Conservation (phyloP, 1,140 invertebrate species). For the Leguminivora glycinivorella region DNA sequence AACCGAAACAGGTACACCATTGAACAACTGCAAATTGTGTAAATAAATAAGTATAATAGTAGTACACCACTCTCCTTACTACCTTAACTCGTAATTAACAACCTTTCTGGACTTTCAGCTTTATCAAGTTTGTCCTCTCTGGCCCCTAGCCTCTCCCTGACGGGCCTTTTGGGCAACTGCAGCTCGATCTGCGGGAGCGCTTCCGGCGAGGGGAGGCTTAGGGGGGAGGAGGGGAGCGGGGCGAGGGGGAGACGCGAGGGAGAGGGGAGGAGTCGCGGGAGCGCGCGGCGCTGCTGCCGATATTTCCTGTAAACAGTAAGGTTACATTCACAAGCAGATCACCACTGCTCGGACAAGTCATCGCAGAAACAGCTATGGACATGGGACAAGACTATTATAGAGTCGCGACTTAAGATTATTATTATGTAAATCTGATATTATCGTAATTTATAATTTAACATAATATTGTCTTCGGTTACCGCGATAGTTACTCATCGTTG, state of each 20-base stretch:
- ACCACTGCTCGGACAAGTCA: too few relatives aligned
- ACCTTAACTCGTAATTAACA: constrained; percentile 66
- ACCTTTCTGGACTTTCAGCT: constrained; percentile 68
- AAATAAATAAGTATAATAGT: constrained; percentile 15
- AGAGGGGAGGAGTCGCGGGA: constrained; percentile 51
- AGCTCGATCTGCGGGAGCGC: constrained; percentile 72
- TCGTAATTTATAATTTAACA: too few relatives aligned
- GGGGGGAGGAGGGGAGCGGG: constrained; percentile 29
- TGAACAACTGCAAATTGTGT: neutral
- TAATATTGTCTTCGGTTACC: too few relatives aligned
- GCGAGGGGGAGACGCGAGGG: constrained; percentile 32
- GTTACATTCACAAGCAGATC: too few relatives aligned
- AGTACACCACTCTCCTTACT: constrained; percentile 48
- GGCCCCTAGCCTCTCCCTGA: constrained; percentile 67
- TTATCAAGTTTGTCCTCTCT: constrained; percentile 44
- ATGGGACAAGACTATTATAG: too few relatives aligned
- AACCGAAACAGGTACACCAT: too few relatives aligned
- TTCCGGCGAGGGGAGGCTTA: constrained; percentile 40
- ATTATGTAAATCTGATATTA: too few relatives aligned
- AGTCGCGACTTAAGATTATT: too few relatives aligned
- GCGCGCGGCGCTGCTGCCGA: constrained; percentile 44
- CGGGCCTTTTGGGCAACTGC: constrained; percentile 73
- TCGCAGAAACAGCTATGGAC: too few relatives aligned
- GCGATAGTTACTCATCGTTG: too few relatives aligned
- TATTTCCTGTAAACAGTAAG: constrained; percentile 72